Base-by-base conservation (phyloP, 2,888 invertebrate genomes). In the Melolontha melolontha region DNA sequence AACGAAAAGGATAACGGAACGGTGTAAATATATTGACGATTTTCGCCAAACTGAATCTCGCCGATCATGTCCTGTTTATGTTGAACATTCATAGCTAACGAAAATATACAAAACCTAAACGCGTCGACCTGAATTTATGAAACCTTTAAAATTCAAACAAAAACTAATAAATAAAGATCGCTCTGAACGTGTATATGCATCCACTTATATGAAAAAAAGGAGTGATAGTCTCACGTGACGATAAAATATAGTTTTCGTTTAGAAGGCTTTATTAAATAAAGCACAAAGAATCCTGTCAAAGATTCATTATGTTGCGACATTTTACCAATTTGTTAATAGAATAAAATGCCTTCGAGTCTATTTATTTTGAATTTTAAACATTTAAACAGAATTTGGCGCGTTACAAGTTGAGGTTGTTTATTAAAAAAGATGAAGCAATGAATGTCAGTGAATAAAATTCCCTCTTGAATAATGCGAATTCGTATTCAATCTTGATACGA, bases 51-150 rank as follows among this genome's bases (percentile, higher is more conserved):
- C 64, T 64, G 52, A 64, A 52, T 42, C 50, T 34, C 42, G 39
- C 42, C 52, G 47, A 40, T 49, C 66, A 52, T 57, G 66, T 66
- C 66, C 66, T 66, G 66, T 66, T 66, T 66, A 66, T 49, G 55
- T 66, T 55, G 47, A 57, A 47, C 66, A 52, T 54, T 66, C 54
- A 44, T 44, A 55, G 66, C 57, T 65, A 68, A 68, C 66, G 64
- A 71, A 72, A 72, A 72, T 71, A 72, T 68, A 72, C 72, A 72
- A 66, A 70, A 66, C 72, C 47, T 68, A 72, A 72, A 72, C 71
- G 71, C 67, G 70, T 64, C 70, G 47, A 66, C 66, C 66, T 55
- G 55, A 66, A 66, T 66, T 66, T 66, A 66, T 66, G 54, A 47
- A 66, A 47, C 39, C 55, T 55, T 66, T 54, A 66, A 34, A 66